These are phyloP conservation scores for Brevimyrus niger DNA, from an alignment of 2,113 vertebrate species.

Conservation along the genomic window DNA sequence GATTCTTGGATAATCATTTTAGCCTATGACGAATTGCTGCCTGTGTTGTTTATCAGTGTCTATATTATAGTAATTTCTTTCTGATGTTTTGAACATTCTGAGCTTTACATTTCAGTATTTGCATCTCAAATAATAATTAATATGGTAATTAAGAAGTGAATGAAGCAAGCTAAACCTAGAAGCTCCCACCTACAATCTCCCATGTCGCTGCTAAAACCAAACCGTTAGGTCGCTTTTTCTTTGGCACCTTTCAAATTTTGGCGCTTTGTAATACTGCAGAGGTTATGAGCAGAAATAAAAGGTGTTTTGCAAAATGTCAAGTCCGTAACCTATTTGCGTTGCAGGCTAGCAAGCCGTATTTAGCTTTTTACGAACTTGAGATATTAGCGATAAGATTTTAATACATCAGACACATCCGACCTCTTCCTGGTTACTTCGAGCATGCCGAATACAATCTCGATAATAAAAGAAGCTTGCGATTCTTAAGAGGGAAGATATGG, in stretches of 20 bases:
- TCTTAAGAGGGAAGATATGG: background rate
- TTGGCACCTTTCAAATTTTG: conserved; percentile 15
- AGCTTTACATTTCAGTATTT: background rate
- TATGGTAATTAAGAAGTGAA: background rate
- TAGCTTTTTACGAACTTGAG: background rate
- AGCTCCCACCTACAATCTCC: too few species aligned
- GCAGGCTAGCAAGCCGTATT: background rate
- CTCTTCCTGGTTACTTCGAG: conserved; percentile 14
- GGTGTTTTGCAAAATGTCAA: too few species aligned
- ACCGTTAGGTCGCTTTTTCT: conserved; percentile 4
- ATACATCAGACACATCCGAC: background rate
- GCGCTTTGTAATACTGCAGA: background rate
- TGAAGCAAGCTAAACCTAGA: conserved; percentile 1
- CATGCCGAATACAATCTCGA: background rate
- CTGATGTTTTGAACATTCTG: background rate
- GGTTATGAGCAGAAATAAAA: background rate
- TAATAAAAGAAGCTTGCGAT: background rate
- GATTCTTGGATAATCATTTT: background rate
- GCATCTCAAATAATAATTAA: background rate
- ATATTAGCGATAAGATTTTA: background rate
- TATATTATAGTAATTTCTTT: background rate
- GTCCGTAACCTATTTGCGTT: background rate
- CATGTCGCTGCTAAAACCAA: background rate
- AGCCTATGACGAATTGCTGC: background rate
- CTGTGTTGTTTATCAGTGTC: background rate